A percentile compares a stretch with the other conserved stretches of the same genome.
Evolutionary conservation across 2,888 invertebrate genomes (phyloP).

Genomic region (Drosophila kuntzei): DNA sequence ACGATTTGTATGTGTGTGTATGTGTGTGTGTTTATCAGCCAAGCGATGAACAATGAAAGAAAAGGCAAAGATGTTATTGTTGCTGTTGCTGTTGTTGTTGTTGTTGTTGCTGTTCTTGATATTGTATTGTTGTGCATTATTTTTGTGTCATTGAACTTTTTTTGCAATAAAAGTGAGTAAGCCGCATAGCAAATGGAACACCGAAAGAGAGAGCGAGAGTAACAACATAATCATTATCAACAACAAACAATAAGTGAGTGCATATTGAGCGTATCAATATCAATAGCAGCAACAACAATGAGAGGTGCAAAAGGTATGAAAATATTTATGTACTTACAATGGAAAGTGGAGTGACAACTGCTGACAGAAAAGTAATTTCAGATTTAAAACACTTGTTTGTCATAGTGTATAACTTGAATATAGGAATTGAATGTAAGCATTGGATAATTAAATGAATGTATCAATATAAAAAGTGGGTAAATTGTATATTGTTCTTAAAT

Average conservation of each 20-base stretch:
- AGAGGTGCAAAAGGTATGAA: constrained; percentile 26
- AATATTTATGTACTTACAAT: constrained; percentile 16
- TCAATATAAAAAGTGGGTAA: neutral
- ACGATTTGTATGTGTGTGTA: neutral
- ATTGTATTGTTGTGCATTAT: constrained; percentile 59
- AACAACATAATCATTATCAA: constrained; percentile 42
- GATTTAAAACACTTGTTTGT: constrained; percentile 18
- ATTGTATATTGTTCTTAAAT: neutral
- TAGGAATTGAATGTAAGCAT: neutral
- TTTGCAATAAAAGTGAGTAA: constrained; percentile 67
- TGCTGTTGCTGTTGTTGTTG: constrained; percentile 45
- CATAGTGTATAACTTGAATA: neutral
- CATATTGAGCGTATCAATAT: constrained; percentile 50
- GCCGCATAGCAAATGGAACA: constrained; percentile 48
- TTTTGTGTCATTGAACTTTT: constrained; percentile 77
- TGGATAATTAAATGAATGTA: neutral
- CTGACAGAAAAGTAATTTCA: constrained; percentile 9
- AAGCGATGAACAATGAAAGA: constrained; percentile 54
- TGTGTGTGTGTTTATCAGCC: constrained; percentile 18
- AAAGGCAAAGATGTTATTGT: constrained; percentile 62
- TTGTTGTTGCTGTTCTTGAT: no score
- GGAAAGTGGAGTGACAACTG: constrained; percentile 46
- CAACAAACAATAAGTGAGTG: constrained; percentile 46
- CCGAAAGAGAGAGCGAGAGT: constrained; percentile 27
- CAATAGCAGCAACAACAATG: constrained; percentile 22